Percentiles rank a stretch among this genome's conserved stretches.
These are phyloP conservation scores for Zaprionus obscuricornis DNA, from an alignment of 2,888 invertebrate species.

Conservation along the genomic window DNA sequence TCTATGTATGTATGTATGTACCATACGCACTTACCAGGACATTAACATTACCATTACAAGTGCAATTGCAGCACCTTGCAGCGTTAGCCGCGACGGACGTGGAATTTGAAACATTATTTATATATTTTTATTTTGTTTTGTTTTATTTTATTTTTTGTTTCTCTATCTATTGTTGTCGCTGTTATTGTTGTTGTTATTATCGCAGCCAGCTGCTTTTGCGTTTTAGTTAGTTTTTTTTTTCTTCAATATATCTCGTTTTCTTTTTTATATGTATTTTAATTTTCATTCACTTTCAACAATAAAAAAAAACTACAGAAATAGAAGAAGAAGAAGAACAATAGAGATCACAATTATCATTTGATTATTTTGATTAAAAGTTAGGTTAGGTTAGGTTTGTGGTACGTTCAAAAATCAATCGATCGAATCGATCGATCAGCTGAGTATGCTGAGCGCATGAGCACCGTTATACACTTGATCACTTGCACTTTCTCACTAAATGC, in stretches of 20 bases:
- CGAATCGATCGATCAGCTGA: conserved; percentile 41
- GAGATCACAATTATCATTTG: too few relatives aligned
- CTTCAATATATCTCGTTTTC: too few relatives aligned
- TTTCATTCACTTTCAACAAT: too few relatives aligned
- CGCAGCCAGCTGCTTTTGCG: too few relatives aligned
- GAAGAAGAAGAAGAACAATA: too few relatives aligned
- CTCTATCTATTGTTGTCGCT: not conserved
- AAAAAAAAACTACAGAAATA: too few relatives aligned
- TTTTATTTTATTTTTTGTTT: conserved; percentile 8
- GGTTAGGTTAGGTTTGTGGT: conserved; percentile 18
- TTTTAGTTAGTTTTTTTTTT: too few relatives aligned
- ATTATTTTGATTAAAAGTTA: conserved; percentile 8
- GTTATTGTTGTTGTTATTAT: too few relatives aligned
- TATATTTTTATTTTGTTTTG: too few relatives aligned
- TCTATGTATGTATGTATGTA: conserved; percentile 5
- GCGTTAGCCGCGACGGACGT: conserved; percentile 53
- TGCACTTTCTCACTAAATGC: conserved; percentile 47
- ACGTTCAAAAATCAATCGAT: conserved; percentile 20
- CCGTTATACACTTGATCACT: conserved; percentile 41
- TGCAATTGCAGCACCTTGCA: conserved; percentile 56
- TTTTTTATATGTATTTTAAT: too few relatives aligned
- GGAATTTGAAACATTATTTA: conserved; percentile 68
- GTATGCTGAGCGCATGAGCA: conserved; percentile 42
- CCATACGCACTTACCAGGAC: conserved; percentile 70
- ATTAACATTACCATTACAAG: conserved; percentile 60